phyloP scores from a whole-genome alignment of 2,888 invertebrate genomes.

The Bimastos eiseni region DNA sequence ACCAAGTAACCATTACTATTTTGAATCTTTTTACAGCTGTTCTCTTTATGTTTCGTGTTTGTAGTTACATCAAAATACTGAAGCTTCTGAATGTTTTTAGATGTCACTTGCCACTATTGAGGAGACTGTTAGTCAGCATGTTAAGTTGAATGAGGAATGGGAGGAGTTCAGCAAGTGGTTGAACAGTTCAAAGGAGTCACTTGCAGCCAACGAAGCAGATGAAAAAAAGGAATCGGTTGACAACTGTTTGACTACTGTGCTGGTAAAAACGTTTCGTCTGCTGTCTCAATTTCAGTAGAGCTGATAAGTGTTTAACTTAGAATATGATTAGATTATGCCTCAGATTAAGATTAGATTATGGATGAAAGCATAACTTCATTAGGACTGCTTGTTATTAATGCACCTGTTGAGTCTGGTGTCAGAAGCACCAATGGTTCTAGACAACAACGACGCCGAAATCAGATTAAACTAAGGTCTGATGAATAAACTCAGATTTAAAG shows the following conservation, averaged over 20 bases:
- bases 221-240: not conserved
- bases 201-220: not conserved
- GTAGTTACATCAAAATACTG: not conserved
- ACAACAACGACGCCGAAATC: too few species aligned
- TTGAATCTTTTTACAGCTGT: not conserved
- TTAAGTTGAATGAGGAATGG: conserved; percentile 69
- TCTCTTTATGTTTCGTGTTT: not conserved
- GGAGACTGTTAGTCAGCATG: not conserved
- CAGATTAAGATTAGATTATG: not conserved
- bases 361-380: not conserved
- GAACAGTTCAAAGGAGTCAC: not conserved
- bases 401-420: too few species aligned
- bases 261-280: not conserved
- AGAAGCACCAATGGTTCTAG: too few species aligned
- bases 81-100: not conserved
- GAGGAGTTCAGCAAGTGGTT: conserved; percentile 13
- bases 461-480: too few species aligned
- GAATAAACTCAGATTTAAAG: too few species aligned
- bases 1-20: not conserved
- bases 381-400: too few species aligned
- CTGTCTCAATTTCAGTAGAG: not conserved
- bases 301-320: not conserved
- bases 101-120: not conserved
- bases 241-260: not conserved
- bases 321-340: too few species aligned